A percentile compares a stretch with the other conserved stretches of the same genome.
Evolutionary conservation across 2,888 invertebrate genomes (phyloP).

Genomic region (Lobophora halterata): DNA sequence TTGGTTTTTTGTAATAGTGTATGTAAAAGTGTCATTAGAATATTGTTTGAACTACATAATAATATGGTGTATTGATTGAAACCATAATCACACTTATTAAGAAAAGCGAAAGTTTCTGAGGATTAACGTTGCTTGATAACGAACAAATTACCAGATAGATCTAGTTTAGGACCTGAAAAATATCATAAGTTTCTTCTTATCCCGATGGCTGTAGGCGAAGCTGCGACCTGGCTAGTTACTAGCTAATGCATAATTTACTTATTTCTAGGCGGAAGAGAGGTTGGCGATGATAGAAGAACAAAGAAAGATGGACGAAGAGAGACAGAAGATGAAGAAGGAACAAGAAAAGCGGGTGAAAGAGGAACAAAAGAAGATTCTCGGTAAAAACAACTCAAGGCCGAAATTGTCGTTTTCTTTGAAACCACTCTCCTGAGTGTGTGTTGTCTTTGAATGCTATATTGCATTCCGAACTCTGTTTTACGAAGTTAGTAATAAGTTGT

Average conservation of each 20-base stretch:
- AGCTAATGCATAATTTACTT: constrained; percentile 3
- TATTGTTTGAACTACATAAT: no score
- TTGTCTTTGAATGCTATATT: constrained; percentile 10
- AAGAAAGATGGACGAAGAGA: constrained; percentile 96
- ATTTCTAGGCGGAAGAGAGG: constrained; percentile 94
- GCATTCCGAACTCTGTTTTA: constrained; percentile 17
- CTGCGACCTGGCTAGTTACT: no score
- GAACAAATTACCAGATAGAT: no score
- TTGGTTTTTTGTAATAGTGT: no score
- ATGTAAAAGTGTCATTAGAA: no score
- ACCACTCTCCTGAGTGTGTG: constrained; percentile 84
- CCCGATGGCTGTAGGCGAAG: no score
- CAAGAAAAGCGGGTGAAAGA: constrained; percentile 95
- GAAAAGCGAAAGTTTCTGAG: no score
- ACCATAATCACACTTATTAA: no score
- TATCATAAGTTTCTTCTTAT: no score
- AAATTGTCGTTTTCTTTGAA: constrained; percentile 95
- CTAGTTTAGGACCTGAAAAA: no score
- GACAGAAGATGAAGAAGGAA: constrained; percentile 95
- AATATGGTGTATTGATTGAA: no score
- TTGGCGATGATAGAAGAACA: constrained; percentile 98
- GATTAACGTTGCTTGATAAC: no score
- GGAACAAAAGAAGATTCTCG: constrained; percentile 97
- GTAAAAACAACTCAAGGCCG: constrained; percentile 97
- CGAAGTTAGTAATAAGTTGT: constrained; percentile 9